Base-by-base conservation (phyloP, 2,888 invertebrate species). In the Dryobotodes eremita region DNA sequence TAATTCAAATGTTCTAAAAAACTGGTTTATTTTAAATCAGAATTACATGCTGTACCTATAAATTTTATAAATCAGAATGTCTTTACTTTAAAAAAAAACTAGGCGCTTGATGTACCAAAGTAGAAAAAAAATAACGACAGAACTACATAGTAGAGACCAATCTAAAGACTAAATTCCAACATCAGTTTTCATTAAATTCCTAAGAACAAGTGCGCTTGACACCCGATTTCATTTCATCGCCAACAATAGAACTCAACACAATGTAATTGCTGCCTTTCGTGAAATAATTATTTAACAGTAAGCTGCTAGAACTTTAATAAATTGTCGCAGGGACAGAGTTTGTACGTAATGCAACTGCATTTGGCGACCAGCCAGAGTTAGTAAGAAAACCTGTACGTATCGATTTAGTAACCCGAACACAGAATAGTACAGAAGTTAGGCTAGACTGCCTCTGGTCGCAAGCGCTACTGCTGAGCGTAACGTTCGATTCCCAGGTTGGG, bases 341-440 rank as follows among this genome's bases (percentile, higher is more conserved):
- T 76, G 86, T 90, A 87, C 88, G 80, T 86, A 89, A 91, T 87
- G 89, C 89, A 87, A 89, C 88, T 92, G 91, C 92, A 91, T 89
- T 93, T 94, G 94, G 94, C 93, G 62, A 66, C 55, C 46, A 46
- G 93, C 94, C 94, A 94, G 87, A 64, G 78, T 77, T 83, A 79
- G 88, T 86, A 93, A 92, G 92, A 91, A 91, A 93, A 93, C 92
- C 92, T 92, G 92, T 82, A 80, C 84, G 89, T 93, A 94, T 94
- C 93, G 94, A 94, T 94, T 93, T 87, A 82, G 71, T 59, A 71
- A 75, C 65, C 57, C 0, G 2, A 3, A 48, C 53, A 77, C 17
- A 77, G 26, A 17, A 59, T 26, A 23, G 15, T 20, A 15, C 53
- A 77, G 48, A 66, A 77, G 23, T 11, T 17, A 5, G 7, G 20